These are phyloP conservation scores for Caenorhabditis sp. DNA, from an alignment of 2,888 invertebrate genomes.

Conservation along the genomic window DNA sequence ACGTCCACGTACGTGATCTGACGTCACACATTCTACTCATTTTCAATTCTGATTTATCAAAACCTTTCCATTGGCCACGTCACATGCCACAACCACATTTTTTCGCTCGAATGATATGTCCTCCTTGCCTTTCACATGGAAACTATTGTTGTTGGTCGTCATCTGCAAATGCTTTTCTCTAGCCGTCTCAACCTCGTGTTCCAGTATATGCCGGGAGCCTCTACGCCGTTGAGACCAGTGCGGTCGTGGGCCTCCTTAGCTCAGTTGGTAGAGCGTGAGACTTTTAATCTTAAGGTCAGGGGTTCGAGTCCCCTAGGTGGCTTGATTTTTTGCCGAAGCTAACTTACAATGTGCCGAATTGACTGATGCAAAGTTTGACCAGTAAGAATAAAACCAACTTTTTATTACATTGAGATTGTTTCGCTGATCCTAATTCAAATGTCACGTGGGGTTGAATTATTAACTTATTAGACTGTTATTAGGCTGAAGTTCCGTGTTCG, in stretches of 20 bases:
- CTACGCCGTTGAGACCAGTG: not conserved
- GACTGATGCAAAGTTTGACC: constrained; percentile 1
- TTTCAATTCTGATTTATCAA: not conserved
- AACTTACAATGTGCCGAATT: constrained; percentile 7
- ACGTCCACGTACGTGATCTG: constrained; percentile 53
- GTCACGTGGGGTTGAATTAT: constrained; percentile 30
- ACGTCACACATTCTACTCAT: constrained; percentile 7
- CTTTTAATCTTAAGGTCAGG: constrained; percentile 72
- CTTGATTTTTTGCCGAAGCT: constrained; percentile 42
- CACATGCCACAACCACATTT: constrained; percentile 53
- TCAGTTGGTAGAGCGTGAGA: constrained; percentile 76
- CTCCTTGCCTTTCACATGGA: constrained; percentile 55
- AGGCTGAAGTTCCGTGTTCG: not conserved
- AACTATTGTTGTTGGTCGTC: constrained; percentile 38
- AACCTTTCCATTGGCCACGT: constrained; percentile 53
- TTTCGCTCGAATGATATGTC: constrained; percentile 49
- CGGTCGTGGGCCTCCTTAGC: constrained; percentile 56
- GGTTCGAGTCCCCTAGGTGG: constrained; percentile 71
- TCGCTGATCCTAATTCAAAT: not conserved
- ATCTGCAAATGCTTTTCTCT: constrained; percentile 26
- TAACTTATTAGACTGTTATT: constrained; percentile 40
- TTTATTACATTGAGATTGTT: not conserved
- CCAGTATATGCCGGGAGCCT: not conserved
- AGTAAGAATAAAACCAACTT: not conserved
- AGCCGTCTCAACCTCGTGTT: constrained; percentile 9